Evolutionary conservation across 2,113 vertebrate species (phyloP), one percentile per base, ranked within the genome.

Genomic region (Polypterus senegalus): DNA sequence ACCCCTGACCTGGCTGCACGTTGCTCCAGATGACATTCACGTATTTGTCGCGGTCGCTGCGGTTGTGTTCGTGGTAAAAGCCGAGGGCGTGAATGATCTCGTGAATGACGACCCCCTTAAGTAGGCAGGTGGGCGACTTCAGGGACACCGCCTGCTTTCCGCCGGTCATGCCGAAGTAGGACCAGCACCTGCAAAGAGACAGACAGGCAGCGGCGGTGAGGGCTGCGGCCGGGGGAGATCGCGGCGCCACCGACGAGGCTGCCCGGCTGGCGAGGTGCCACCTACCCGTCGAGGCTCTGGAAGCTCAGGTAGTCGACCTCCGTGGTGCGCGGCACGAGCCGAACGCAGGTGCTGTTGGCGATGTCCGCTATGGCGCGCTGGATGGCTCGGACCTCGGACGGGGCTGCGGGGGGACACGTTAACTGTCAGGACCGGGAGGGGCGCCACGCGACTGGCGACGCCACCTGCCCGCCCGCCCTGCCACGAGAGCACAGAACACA

Each of bases 41-140:
- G 4, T 84, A 63, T 0, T 61, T 0, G 66, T 84, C 75, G 1
- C 79, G 71, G 70, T 85, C 73, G 3, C 64, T 69, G 2, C 79
- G 68, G 1, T 10, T 78, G 59, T 86, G 82, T n/a, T 86, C 79
- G 7, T 84, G 81, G 66, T 75, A 67, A 70, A 84, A 83, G 10
- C 82, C 81, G 43, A 86, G 46, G 0, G 71, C 7, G 7, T 81
- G 83, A 46, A 82, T 58, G 57, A 83, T 49, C 58, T 79, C 78
- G 6, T 84, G 81, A 59, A 76, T 73, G 57, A 70, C 63, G 63
- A 84, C 56, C 4, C 75, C 71, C 0, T 48, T 7, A 0, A 1
- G 0, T 1, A 83, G 0, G 7, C 83, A 86, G 48, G 73, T 71
- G 0, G 2, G 60, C 54, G 0, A 62, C 63, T 74, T 63, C 65